Evolutionary conservation across 2,113 vertebrate genomes (phyloP), one percentile per base, ranked within the genome.

Genomic region (Rhinoderma darwinii): DNA sequence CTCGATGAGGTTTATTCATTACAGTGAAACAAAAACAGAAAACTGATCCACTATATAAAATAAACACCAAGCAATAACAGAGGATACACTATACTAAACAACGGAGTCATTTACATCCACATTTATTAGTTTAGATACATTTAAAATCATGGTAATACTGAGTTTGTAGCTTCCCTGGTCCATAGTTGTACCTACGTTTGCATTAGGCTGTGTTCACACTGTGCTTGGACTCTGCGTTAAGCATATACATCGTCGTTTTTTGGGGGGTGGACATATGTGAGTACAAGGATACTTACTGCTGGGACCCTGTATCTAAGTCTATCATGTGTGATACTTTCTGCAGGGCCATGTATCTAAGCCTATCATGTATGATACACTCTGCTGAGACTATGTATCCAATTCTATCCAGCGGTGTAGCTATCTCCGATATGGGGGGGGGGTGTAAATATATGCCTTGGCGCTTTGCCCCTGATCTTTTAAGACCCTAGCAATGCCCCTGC

Each of bases 21-120:
- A 82, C 78, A 82, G 51, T 82, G 79, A 77, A 82, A 82, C 79
- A 73, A 80, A 82, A 79, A 30, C 79, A 82, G 86, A 74, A 87
- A 87, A 74, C 27, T 44, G 68, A 74, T 87, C 79, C 37, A 61
- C 37, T 39, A 32, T 35, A 87, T 54, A 86, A 73, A 22, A 75
- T 44, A 61, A 74, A 87, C 75, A 79, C 20, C 9, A 17, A 63
- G 56, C 39, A 82, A 87, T 80, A 82, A 87, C 66, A 87, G 22
- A 61, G 9, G 51, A 74, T 79, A 82, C 50, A 37, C 78, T 82
- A 61, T 73, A 66, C 84, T 75, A 87, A 87, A 73, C 85, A 87
- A 73, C 56, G 37, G 66, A 73, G 47, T 74, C 14, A 77, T 85
- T 85, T 85, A 81, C 85, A 86, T 86, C 85, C 77, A 81, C 47